phyloP scores from a whole-genome alignment of 2,113 vertebrate genomes.

The Ammodytes marinus region DNA sequence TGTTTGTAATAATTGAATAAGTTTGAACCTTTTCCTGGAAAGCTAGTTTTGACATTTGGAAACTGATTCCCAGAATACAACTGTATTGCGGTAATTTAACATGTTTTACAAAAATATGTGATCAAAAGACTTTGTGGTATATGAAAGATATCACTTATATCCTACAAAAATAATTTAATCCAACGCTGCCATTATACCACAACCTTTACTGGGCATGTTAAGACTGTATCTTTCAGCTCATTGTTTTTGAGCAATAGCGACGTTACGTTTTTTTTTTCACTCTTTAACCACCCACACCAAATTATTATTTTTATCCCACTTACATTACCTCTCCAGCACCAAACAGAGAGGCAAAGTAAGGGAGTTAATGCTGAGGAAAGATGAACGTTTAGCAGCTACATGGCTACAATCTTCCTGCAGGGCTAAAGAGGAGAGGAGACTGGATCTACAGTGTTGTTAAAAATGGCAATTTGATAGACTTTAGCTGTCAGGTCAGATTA shows the following conservation, averaged over 20 bases:
- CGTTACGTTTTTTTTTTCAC: neutral
- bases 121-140: neutral
- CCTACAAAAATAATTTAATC: too few relatives aligned
- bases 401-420: neutral
- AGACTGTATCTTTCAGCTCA: too few relatives aligned
- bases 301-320: neutral
- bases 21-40: neutral
- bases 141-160: neutral
- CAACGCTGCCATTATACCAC: too few relatives aligned
- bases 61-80: neutral
- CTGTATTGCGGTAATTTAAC: neutral
- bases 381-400: neutral
- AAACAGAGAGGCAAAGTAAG: neutral
- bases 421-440: neutral
- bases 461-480: slow-evolving; percentile 16
- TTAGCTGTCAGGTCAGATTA: slow-evolving; percentile 40
- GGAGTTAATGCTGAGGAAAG: neutral
- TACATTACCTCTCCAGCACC: neutral
- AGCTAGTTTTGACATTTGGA: neutral
- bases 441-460: slow-evolving; percentile 16
- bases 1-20: neutral
- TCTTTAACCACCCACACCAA: neutral
- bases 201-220: too few relatives aligned
- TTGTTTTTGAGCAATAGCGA: too few relatives aligned
- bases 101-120: too few relatives aligned